Evolutionary conservation across 2,888 invertebrate species (phyloP).

Genomic region (Cephus runcator): DNA sequence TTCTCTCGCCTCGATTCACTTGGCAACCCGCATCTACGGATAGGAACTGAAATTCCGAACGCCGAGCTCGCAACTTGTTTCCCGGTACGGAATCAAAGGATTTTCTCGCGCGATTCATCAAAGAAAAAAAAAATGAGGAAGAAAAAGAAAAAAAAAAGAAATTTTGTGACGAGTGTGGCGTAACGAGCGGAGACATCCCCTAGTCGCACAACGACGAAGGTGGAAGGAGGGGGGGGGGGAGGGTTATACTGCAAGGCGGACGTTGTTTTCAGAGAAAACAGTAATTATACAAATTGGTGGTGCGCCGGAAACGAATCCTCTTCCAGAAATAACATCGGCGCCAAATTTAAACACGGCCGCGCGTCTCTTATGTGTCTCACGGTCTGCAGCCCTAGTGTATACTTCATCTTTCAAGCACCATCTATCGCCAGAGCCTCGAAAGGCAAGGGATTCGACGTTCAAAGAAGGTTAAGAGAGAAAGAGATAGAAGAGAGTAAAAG

Average conservation of each 20-base stretch:
- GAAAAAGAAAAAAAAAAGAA: neutral
- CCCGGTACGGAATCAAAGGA: neutral
- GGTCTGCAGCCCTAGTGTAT: conserved; percentile 7
- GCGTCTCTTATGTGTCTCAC: conserved; percentile 18
- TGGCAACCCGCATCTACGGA: neutral
- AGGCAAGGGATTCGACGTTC: neutral
- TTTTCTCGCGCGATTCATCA: neutral
- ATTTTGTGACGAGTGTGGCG: neutral
- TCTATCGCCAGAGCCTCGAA: conserved; percentile 12
- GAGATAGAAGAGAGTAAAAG: neutral
- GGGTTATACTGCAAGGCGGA: neutral
- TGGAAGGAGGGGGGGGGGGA: too few relatives aligned
- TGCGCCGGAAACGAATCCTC: conserved; percentile 47
- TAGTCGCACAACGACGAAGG: neutral
- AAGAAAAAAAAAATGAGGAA: neutral
- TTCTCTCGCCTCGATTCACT: neutral
- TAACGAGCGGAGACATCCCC: neutral
- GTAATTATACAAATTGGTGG: conserved; percentile 49
- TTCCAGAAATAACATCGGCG: conserved; percentile 41
- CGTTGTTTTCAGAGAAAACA: conserved; percentile 44
- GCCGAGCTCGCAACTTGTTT: neutral
- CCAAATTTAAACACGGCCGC: conserved; percentile 27
- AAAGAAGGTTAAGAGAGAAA: neutral
- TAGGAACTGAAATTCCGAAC: neutral
- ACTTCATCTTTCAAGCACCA: conserved; percentile 10